Percentiles rank a stretch among this genome's conserved stretches.
Conservation (phyloP, 30 jellyfish, hydroid and myxozoan species). For the Pseudorhiza aurosa region DNA sequence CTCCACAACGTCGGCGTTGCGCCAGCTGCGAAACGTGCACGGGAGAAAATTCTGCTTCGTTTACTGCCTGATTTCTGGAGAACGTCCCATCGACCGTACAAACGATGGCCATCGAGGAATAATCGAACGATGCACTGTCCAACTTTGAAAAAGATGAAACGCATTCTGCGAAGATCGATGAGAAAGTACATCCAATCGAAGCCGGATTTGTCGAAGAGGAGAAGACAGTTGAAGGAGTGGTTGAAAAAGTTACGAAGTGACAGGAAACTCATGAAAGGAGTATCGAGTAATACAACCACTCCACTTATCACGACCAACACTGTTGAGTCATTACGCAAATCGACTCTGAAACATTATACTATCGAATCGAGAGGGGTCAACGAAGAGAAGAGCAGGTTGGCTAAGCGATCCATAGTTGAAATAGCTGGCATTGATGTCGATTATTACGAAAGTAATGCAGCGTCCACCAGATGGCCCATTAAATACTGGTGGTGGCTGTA, state of each 20-base stretch:
- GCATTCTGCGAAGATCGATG: conserved; percentile 49
- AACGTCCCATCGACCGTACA: conserved; percentile 58
- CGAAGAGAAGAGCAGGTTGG: conserved; percentile 35
- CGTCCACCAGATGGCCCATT: conserved; percentile 30
- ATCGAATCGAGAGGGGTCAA: conserved; percentile 48
- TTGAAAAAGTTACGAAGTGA: conserved; percentile 43
- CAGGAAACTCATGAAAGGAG: conserved; percentile 34
- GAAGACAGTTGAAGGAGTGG: conserved; percentile 51
- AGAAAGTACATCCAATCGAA: conserved; percentile 62
- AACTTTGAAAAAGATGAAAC: conserved; percentile 49
- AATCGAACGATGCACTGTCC: conserved; percentile 49
- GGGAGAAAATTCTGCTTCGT: conserved; percentile 46
- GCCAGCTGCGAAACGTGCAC: conserved; percentile 57
- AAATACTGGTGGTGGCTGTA: conserved; percentile 11
- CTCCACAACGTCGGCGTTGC: conserved; percentile 58
- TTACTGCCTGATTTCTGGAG: conserved; percentile 69
- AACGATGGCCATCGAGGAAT: neutral
- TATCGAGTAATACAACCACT: conserved; percentile 30
- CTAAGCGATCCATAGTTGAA: conserved; percentile 40
- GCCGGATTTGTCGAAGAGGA: conserved; percentile 49
- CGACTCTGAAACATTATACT: conserved; percentile 12
- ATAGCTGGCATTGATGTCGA: conserved; percentile 12
- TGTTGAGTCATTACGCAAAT: conserved; percentile 15
- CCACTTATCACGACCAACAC: conserved; percentile 34
- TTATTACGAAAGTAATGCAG: neutral